A percentile compares a stretch with the other conserved stretches of the same genome.
Conservation (phyloP, 1,140 invertebrate species). For the Linepithema humile region DNA sequence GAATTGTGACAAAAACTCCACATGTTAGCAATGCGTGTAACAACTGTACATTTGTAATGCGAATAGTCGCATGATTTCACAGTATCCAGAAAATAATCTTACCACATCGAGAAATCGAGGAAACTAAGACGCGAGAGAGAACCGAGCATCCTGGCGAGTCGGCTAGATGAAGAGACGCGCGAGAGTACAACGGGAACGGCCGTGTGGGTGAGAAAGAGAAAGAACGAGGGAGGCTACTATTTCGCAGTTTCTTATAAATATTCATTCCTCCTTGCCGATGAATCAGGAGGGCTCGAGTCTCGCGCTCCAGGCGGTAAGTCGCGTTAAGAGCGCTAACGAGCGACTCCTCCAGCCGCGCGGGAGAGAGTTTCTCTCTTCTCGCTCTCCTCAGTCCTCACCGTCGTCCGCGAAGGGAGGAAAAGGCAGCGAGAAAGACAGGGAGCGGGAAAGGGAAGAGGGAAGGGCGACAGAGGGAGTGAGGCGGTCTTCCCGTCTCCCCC, state of each 20-base stretch:
- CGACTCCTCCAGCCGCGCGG: constrained; percentile 73
- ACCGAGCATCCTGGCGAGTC: neutral
- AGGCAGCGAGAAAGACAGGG: neutral
- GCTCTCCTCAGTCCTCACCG: constrained; percentile 48
- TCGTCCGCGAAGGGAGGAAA: neutral
- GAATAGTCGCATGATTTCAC: neutral
- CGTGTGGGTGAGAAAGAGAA: constrained; percentile 14
- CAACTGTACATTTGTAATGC: neutral
- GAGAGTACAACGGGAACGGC: constrained; percentile 25
- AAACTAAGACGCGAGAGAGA: constrained; percentile 4
- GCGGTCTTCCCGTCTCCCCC: neutral
- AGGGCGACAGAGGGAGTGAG: neutral
- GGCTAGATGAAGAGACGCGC: constrained; percentile 2
- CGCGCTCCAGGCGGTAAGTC: constrained; percentile 82
- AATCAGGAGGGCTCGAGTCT: constrained; percentile 78
- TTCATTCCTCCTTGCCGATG: constrained; percentile 81
- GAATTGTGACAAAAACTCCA: neutral
- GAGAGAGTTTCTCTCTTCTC: constrained; percentile 62
- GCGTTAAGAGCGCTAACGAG: constrained; percentile 84
- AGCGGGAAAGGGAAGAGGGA: neutral
- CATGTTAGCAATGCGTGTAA: neutral
- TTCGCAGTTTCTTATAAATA: constrained; percentile 84
- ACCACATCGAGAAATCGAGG: neutral
- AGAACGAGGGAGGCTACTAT: constrained; percentile 74
- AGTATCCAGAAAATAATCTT: constrained; percentile 1